Conservation (phyloP, 2,888 invertebrate genomes). For the Pemphredon lugubris region DNA sequence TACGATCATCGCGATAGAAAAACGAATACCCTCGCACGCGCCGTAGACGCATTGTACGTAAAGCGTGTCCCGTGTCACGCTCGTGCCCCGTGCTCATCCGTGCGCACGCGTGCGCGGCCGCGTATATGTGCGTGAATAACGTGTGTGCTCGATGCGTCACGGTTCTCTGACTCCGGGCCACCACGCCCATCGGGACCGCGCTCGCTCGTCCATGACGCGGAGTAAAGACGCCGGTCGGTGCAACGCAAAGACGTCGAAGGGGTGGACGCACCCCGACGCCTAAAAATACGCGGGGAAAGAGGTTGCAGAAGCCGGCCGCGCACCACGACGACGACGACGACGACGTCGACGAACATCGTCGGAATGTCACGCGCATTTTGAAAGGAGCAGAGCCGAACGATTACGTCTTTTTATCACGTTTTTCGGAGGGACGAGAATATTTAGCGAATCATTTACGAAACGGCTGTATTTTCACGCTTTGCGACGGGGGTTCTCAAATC, state of each 20-base stretch:
- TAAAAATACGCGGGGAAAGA: conserved; percentile 52
- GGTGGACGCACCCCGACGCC: conserved; percentile 18
- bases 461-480: too few species aligned
- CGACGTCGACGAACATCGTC: conserved; percentile 8
- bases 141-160: conserved; percentile 67
- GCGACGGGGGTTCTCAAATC: too few species aligned
- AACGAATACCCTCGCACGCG: conserved; percentile 53
- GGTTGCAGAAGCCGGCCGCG: conserved; percentile 6
- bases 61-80: conserved; percentile 57
- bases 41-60: conserved; percentile 9
- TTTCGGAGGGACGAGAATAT: not conserved
- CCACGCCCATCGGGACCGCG: conserved; percentile 78
- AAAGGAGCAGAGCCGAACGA: not conserved
- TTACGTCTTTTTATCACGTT: conserved; percentile 16
- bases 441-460: conserved; percentile 38
- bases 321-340: too few species aligned
- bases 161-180: conserved; percentile 67
- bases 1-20: not conserved
- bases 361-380: conserved; percentile 17
- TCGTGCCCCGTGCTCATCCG: conserved; percentile 36
- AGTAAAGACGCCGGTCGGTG: conserved; percentile 65
- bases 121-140: conserved; percentile 56
- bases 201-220: conserved; percentile 76
- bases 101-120: conserved; percentile 24
- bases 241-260: conserved; percentile 21